Percentiles rank a stretch among this genome's conserved stretches.
Evolutionary conservation across 2,797 vertebrate species (phyloP).

Genomic region (Garrulus glandarius): DNA sequence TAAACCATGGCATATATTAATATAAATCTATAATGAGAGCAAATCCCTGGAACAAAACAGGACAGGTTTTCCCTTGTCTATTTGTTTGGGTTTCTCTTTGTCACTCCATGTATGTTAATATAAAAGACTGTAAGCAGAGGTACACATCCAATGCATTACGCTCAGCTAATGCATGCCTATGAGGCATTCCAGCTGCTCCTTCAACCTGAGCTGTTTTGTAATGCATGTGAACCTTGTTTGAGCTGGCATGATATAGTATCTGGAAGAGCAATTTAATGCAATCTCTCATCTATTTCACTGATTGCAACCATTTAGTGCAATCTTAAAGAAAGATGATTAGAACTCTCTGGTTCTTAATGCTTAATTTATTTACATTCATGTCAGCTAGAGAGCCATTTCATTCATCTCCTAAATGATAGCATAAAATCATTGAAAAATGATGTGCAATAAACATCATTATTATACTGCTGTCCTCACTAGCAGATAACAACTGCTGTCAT

Average conservation of each 20-base stretch:
- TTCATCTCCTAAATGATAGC: constrained; percentile 74
- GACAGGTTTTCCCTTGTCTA: constrained; percentile 17
- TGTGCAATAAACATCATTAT: constrained; percentile 73
- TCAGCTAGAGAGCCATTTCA: constrained; percentile 72
- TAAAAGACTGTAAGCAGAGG: constrained; percentile 15
- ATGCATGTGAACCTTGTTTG: constrained; percentile 51
- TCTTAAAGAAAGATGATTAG: constrained; percentile 80
- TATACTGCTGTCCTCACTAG: constrained; percentile 46
- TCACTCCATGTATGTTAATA: neutral
- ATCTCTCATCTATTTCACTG: constrained; percentile 77
- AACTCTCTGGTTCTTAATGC: constrained; percentile 75
- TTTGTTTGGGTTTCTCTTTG: constrained; percentile 50
- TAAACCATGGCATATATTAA: neutral
- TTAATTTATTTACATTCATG: constrained; percentile 83
- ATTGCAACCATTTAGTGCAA: constrained; percentile 77
- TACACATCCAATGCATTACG: constrained; percentile 39
- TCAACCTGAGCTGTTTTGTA: constrained; percentile 48
- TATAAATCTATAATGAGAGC: neutral
- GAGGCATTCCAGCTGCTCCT: constrained; percentile 59
- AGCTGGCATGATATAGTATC: constrained; percentile 48
- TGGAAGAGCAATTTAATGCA: constrained; percentile 69
- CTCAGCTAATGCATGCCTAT: constrained; percentile 32
- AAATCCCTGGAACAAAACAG: neutral
- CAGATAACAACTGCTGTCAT: constrained; percentile 66
- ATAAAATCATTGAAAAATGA: constrained; percentile 78